phyloP scores from a whole-genome alignment of 2,888 invertebrate species.

The Isotomurus palustris region DNA sequence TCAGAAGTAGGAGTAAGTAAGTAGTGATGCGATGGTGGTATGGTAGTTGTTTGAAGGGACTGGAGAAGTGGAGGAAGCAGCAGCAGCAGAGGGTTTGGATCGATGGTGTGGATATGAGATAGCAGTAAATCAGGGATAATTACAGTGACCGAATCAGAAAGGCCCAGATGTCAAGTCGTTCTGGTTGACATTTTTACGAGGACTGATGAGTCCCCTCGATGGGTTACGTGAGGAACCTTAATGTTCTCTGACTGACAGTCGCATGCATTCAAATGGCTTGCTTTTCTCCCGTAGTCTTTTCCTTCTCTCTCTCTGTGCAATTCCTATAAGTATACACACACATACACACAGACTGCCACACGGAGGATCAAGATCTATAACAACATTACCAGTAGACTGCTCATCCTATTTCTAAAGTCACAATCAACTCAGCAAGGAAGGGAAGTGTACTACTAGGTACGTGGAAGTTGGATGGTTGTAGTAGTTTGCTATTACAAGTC shows the following conservation, averaged over 20 bases:
- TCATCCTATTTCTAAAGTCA: conserved; percentile 1
- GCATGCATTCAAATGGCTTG: conserved; percentile 47
- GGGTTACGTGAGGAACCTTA: conserved; percentile 46
- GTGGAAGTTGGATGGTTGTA: neutral
- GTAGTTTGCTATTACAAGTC: neutral
- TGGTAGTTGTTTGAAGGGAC: neutral
- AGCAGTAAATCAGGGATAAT: conserved; percentile 47
- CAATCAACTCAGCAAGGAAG: conserved; percentile 1
- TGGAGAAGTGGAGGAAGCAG: neutral
- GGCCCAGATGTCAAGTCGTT: conserved; percentile 47
- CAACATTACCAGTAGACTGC: neutral
- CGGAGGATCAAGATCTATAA: neutral
- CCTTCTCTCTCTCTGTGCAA: neutral
- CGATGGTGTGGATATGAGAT: conserved; percentile 46
- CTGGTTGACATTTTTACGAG: conserved; percentile 45
- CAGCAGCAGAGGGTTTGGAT: conserved; percentile 19
- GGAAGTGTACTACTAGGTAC: too few species aligned
- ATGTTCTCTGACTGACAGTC: conserved; percentile 46
- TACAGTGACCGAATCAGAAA: conserved; percentile 47
- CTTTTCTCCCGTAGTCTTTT: conserved; percentile 32
- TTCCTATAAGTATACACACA: neutral
- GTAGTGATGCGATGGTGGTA: too few species aligned
- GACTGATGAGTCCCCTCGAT: conserved; percentile 44
- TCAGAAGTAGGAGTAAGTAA: too few species aligned
- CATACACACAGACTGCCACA: neutral